A percentile compares a stretch with the other conserved stretches of the same genome.
phyloP scores from a whole-genome alignment of 2,888 invertebrate genomes.

The Bombylius discolor region DNA sequence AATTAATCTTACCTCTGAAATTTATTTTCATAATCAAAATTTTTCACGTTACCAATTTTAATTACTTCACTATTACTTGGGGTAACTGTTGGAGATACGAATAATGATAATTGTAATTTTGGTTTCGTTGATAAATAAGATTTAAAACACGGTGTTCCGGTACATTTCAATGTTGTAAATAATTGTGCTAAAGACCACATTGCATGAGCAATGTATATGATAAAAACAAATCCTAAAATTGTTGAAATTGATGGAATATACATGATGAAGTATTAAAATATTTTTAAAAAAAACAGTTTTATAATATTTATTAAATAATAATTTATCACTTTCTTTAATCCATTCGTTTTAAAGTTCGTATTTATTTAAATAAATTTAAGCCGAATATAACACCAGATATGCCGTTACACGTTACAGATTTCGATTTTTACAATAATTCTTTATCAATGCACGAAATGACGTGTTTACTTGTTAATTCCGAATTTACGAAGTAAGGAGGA shows the following conservation, averaged over 20 bases:
- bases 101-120: slow-evolving; percentile 54
- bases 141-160: slow-evolving; percentile 43
- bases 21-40: slow-evolving; percentile 51
- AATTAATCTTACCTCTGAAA: slow-evolving; percentile 38
- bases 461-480: no score
- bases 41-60: slow-evolving; percentile 45
- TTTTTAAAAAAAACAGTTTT: background rate
- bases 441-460: no score
- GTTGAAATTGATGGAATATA: slow-evolving; percentile 45
- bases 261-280: slow-evolving; percentile 28
- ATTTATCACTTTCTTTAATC: no score
- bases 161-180: slow-evolving; percentile 58
- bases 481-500: no score
- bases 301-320: no score
- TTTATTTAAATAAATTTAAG: no score
- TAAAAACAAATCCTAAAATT: slow-evolving; percentile 49
- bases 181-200: slow-evolving; percentile 63
- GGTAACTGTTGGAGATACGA: slow-evolving; percentile 47
- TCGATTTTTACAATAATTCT: no score
- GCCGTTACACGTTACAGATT: no score
- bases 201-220: slow-evolving; percentile 56
- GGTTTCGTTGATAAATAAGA: slow-evolving; percentile 58
- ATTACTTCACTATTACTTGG: slow-evolving; percentile 45
- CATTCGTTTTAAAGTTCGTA: no score
- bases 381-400: no score